These are phyloP conservation scores for Cataglyphis albicans DNA, from an alignment of 2,888 invertebrate genomes.

Conservation along the genomic window DNA sequence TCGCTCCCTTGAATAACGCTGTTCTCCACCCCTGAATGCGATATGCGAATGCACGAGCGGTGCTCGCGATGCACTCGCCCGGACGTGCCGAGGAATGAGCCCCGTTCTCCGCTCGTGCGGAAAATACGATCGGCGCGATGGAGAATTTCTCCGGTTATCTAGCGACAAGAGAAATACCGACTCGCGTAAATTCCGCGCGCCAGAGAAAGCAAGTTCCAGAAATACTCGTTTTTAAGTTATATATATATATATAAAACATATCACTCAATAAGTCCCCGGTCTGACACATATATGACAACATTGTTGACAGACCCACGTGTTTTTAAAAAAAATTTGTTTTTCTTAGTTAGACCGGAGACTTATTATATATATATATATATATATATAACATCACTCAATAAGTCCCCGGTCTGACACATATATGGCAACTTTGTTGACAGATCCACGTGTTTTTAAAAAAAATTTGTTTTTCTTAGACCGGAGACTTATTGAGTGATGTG, in stretches of 20 bases:
- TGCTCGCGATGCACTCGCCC: neutral
- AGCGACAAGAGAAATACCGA: neutral
- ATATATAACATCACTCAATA: no score
- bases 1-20: neutral
- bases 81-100: constrained; percentile 4
- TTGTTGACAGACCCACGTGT: no score
- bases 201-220: neutral
- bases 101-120: constrained; percentile 3
- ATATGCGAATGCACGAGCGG: neutral
- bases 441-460: no score
- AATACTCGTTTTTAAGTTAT: neutral
- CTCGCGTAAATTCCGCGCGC: neutral
- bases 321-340: no score
- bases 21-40: neutral
- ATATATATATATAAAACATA: neutral
- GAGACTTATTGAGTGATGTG: no score
- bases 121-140: constrained; percentile 50
- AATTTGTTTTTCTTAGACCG: no score
- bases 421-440: no score
- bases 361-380: no score
- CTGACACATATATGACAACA: no score
- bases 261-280: no score
- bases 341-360: no score
- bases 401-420: no score
- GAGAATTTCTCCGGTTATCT: constrained; percentile 38